Evolutionary conservation across 1,140 invertebrate species (phyloP).

Genomic region (Drosophila seguyi): DNA sequence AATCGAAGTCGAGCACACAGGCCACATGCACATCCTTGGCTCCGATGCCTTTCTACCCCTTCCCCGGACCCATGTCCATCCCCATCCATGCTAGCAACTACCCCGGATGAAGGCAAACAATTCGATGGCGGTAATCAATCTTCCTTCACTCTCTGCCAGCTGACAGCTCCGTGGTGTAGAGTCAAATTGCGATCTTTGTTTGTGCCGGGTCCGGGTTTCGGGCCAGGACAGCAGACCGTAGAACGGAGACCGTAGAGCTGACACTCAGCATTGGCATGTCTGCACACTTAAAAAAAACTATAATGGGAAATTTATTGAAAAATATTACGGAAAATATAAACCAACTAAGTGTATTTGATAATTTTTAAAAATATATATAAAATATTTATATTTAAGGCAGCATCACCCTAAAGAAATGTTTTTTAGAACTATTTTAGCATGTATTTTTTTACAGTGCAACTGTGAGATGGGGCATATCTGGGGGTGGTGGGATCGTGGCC

Average conservation of each 20-base stretch:
- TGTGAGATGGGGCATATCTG: conserved; percentile 2
- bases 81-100: background rate
- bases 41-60: conserved; percentile 1
- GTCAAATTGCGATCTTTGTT: conserved; percentile 85
- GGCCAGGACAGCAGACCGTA: conserved; percentile 40
- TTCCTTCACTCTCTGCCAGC: conserved; percentile 82
- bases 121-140: conserved; percentile 85
- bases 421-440: no score
- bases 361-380: no score
- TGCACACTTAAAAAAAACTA: conserved; percentile 11
- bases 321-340: background rate
- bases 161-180: conserved; percentile 85
- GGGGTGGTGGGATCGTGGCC: conserved; percentile 8
- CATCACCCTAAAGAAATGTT: background rate
- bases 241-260: conserved; percentile 47
- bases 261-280: conserved; percentile 53
- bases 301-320: background rate
- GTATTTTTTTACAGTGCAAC: conserved; percentile 2
- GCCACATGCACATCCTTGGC: conserved; percentile 29
- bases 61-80: conserved; percentile 2
- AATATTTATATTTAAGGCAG: no score
- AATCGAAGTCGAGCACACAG: conserved; percentile 63
- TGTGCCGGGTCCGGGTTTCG: conserved; percentile 62
- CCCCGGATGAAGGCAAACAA: conserved; percentile 72
- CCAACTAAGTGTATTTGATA: no score